These are phyloP conservation scores for Athene noctua DNA, from an alignment of 2,113 vertebrate species.

Conservation along the genomic window DNA sequence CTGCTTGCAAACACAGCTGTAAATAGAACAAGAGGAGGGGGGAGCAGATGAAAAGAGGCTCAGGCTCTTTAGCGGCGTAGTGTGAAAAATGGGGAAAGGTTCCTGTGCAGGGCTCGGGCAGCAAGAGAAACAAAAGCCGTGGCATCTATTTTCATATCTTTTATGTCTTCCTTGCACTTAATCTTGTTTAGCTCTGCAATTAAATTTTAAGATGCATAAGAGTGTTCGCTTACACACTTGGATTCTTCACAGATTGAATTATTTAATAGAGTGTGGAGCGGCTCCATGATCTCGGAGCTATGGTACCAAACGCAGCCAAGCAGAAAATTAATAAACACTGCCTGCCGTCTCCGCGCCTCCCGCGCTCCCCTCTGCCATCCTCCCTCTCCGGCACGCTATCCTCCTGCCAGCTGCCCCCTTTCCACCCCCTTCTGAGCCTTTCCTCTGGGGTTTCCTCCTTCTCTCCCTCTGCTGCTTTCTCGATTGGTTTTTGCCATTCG, in stretches of 20 bases:
- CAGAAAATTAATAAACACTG: conserved; percentile 76
- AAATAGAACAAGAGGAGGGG: conserved; percentile 53
- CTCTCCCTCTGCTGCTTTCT: not conserved
- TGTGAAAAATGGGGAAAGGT: conserved; percentile 58
- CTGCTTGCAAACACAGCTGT: conserved; percentile 69
- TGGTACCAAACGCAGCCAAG: conserved; percentile 57
- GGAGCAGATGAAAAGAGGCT: conserved; percentile 37
- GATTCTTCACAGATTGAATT: conserved; percentile 72
- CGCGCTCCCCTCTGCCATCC: not conserved
- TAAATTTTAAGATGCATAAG: conserved; percentile 76
- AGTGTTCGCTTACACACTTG: conserved; percentile 57
- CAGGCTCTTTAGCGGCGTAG: not conserved
- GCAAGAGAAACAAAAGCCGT: conserved; percentile 48
- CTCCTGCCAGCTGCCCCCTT: not conserved
- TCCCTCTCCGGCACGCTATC: not conserved
- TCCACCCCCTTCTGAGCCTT: not conserved
- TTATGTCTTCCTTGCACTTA: conserved; percentile 62
- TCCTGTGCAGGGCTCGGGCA: conserved; percentile 9
- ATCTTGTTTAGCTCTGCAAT: conserved; percentile 72
- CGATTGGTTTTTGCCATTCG: accelerated
- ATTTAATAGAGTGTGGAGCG: conserved; percentile 74
- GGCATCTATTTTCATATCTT: conserved; percentile 53
- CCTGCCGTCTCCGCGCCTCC: not conserved
- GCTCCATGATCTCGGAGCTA: conserved; percentile 51
- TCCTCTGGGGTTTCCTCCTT: not conserved